Percentiles rank a stretch among this genome's conserved stretches.
Evolutionary conservation across 1,140 invertebrate species (phyloP).

Genomic region (Dendrolimus punctatus): DNA sequence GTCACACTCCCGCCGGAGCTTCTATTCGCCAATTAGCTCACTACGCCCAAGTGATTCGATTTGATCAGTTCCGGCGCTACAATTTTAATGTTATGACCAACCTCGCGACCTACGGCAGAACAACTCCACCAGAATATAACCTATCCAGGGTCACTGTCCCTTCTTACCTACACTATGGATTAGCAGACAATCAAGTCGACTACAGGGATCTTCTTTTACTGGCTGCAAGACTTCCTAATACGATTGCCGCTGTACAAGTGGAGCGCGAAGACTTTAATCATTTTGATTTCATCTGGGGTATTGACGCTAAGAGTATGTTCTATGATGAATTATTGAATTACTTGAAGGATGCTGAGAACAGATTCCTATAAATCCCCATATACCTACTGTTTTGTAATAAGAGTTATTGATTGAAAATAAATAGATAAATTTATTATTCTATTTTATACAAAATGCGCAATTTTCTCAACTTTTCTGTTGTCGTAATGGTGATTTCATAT

Average conservation of each 20-base stretch:
- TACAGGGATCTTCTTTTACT: slow-evolving; percentile 73
- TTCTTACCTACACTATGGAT: slow-evolving; percentile 73
- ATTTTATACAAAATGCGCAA: no score
- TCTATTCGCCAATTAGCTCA: slow-evolving; percentile 83
- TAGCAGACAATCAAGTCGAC: slow-evolving; percentile 74
- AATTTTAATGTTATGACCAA: slow-evolving; percentile 68
- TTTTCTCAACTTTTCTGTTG: no score
- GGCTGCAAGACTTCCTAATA: slow-evolving; percentile 53
- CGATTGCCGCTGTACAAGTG: slow-evolving; percentile 57
- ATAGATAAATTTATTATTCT: no score
- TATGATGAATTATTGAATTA: slow-evolving; percentile 44
- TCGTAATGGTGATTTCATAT: no score
- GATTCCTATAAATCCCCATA: no score
- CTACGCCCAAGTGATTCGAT: slow-evolving; percentile 74
- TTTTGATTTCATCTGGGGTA: slow-evolving; percentile 77
- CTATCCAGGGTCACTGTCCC: slow-evolving; percentile 75
- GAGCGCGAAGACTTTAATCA: slow-evolving; percentile 75
- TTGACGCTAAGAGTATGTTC: slow-evolving; percentile 66
- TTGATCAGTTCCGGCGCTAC: slow-evolving; percentile 54
- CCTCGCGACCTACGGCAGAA: slow-evolving; percentile 58
- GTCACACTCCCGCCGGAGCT: slow-evolving; percentile 85
- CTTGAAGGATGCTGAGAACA: slow-evolving; percentile 11
- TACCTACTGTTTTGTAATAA: no score
- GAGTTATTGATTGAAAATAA: no score
- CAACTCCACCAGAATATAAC: slow-evolving; percentile 73